phyloP scores from a whole-genome alignment of 2,113 vertebrate species.

The Zosterops borbonicus region DNA sequence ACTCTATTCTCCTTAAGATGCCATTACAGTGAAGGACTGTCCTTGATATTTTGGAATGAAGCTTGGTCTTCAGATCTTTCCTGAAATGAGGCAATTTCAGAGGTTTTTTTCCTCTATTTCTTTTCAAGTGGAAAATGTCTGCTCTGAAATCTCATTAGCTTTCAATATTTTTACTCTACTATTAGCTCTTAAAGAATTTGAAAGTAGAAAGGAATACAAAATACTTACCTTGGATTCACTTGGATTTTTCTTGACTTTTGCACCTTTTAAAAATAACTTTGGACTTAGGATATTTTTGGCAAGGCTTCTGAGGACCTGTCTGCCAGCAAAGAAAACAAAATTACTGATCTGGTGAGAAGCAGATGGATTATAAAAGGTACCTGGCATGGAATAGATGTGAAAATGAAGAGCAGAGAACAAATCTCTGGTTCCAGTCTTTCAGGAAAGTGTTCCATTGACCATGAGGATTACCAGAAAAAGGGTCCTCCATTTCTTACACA shows the following conservation, averaged over 20 bases:
- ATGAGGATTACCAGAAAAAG: constrained; percentile 9
- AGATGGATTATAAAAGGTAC: constrained; percentile 43
- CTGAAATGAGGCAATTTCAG: neutral
- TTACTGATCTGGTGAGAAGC: constrained; percentile 30
- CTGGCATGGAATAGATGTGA: neutral
- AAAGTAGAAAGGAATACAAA: constrained; percentile 4
- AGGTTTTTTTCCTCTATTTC: neutral
- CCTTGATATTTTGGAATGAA: neutral
- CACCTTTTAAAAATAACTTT: constrained; percentile 54
- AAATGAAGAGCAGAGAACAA: constrained; percentile 42
- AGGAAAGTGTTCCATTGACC: neutral
- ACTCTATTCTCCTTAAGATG: neutral
- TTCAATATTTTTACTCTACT: neutral
- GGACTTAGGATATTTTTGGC: constrained; percentile 6
- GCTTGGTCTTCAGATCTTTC: neutral
- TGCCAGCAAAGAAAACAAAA: constrained; percentile 49
- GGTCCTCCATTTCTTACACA: neutral
- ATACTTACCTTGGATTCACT: constrained; percentile 21
- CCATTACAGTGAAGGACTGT: neutral
- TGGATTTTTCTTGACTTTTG: constrained; percentile 4
- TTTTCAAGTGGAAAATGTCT: constrained; percentile 24
- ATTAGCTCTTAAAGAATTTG: neutral
- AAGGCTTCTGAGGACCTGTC: constrained; percentile 17
- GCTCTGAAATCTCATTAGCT: neutral
- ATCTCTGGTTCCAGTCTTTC: constrained; percentile 13